Evolutionary conservation across 2,797 vertebrate genomes (phyloP).

Genomic region (Syngnathus rostellatus): DNA sequence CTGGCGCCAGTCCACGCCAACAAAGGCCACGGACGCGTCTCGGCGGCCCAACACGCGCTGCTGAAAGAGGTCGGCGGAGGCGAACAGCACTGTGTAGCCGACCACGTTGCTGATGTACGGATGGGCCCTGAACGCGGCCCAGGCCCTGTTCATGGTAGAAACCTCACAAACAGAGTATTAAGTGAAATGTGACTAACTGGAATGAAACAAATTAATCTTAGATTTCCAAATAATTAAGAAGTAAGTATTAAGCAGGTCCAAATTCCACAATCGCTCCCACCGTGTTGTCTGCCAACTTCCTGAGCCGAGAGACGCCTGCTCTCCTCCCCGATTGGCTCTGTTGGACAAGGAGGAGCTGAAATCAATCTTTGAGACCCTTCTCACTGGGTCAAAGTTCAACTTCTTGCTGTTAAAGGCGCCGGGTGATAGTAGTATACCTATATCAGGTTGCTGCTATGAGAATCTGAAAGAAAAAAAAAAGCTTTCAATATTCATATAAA

Average conservation of each 20-base stretch:
- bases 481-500: no score
- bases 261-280: not conserved
- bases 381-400: conserved; percentile 63
- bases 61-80: conserved; percentile 73
- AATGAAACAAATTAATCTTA: not conserved
- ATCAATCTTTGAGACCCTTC: conserved; percentile 11
- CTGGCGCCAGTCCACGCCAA: conserved; percentile 59
- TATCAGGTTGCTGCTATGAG: conserved; percentile 38
- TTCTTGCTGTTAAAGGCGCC: conserved; percentile 4
- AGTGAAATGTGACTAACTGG: not conserved
- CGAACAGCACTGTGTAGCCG: conserved; percentile 71
- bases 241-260: not conserved
- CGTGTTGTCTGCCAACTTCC: not conserved
- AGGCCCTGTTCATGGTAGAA: conserved; percentile 59
- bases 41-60: conserved; percentile 54
- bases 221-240: not conserved
- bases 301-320: conserved; percentile 8
- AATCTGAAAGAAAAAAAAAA: conserved; percentile 20
- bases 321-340: conserved; percentile 31
- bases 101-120: conserved; percentile 70
- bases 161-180: conserved; percentile 17
- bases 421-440: conserved; percentile 47
- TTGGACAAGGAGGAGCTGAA: conserved; percentile 15
- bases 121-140: conserved; percentile 62
- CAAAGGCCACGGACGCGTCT: conserved; percentile 18